phyloP scores from a whole-genome alignment of 1,140 invertebrate species.

The Drosophila tropicalis region DNA sequence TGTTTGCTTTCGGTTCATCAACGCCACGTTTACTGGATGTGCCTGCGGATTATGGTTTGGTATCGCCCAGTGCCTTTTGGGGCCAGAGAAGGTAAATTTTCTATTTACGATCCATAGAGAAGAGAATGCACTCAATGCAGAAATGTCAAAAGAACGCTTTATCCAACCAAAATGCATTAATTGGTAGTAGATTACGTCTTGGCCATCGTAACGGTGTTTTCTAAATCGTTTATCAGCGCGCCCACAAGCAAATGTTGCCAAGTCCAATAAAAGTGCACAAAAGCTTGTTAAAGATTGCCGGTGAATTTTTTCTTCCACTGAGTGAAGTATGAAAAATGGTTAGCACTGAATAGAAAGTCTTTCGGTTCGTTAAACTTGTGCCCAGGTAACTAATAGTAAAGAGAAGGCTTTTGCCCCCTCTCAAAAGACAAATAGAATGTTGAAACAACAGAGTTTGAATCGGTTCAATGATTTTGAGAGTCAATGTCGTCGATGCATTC shows the following conservation, averaged over 20 bases:
- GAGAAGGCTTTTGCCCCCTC: not conserved
- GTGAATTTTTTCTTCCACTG: too few species aligned
- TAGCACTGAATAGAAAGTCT: constrained; percentile 2
- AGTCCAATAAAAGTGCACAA: too few species aligned
- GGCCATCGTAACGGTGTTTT: too few species aligned
- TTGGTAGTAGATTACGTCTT: too few species aligned
- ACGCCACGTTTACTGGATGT: constrained; percentile 92
- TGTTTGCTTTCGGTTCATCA: constrained; percentile 94
- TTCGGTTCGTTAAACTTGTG: not conserved
- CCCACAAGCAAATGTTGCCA: too few species aligned
- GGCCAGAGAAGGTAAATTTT: constrained; percentile 87
- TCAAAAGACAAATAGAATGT: not conserved
- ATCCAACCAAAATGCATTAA: too few species aligned
- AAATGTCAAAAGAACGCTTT: too few species aligned
- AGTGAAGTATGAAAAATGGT: not conserved
- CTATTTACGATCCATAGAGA: not conserved
- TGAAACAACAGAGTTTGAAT: not conserved
- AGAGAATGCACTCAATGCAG: not conserved
- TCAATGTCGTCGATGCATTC: not conserved
- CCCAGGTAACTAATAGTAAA: not conserved
- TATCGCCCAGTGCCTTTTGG: constrained; percentile 87
- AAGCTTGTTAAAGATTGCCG: not conserved
- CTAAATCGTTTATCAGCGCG: too few species aligned
- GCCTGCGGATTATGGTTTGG: constrained; percentile 88
- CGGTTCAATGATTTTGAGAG: too few species aligned